Percentiles rank a stretch among this genome's conserved stretches.
phyloP scores from a whole-genome alignment of 2,113 vertebrate genomes.

The Plecturocebus donacophilus region DNA sequence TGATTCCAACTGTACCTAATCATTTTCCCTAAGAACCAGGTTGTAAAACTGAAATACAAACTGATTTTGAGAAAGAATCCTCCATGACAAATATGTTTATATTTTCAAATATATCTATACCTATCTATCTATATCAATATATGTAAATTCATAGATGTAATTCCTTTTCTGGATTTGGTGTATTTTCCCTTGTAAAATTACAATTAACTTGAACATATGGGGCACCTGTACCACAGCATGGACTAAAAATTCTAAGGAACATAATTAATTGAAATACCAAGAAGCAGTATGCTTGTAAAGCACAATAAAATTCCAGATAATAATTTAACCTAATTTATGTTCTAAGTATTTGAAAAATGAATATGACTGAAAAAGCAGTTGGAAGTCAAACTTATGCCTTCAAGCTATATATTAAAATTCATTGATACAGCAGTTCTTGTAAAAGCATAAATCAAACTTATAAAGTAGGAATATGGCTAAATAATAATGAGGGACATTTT shows the following conservation, averaged over 20 bases:
- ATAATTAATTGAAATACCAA: constrained; percentile 74
- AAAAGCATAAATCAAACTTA: constrained; percentile 61
- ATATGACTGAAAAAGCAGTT: constrained; percentile 62
- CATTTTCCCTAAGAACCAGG: neutral
- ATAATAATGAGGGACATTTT: constrained; percentile 14
- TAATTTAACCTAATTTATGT: constrained; percentile 68
- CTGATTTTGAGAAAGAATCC: neutral
- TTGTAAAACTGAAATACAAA: neutral
- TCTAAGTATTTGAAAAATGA: constrained; percentile 74
- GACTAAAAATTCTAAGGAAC: constrained; percentile 71
- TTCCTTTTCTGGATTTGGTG: neutral
- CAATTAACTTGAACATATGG: constrained; percentile 61
- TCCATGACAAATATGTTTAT: neutral
- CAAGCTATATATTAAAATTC: constrained; percentile 62
- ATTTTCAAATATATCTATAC: neutral
- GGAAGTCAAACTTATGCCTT: constrained; percentile 68
- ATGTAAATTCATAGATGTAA: neutral
- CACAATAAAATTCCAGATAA: constrained; percentile 70
- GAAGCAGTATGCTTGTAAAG: constrained; percentile 71
- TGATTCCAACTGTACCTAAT: neutral
- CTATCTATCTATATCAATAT: neutral
- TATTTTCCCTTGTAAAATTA: constrained; percentile 71
- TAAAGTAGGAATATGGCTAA: neutral
- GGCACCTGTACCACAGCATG: constrained; percentile 67
- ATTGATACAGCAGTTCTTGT: constrained; percentile 57